Evolutionary conservation across 1,140 invertebrate species (phyloP).

Genomic region (Manduca sexta): DNA sequence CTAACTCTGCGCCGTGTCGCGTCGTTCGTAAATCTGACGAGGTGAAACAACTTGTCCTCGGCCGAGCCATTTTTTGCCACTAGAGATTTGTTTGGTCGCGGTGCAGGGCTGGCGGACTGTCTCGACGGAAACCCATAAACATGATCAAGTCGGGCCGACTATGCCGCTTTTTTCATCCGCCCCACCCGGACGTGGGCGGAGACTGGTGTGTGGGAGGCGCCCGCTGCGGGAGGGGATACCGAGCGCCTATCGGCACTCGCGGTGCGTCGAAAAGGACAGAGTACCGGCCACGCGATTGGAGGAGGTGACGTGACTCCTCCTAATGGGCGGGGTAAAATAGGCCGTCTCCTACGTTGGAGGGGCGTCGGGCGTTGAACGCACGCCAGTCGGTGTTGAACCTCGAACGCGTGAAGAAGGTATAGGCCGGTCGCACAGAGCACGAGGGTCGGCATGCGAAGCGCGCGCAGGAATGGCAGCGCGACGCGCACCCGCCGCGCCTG

Average conservation of each 20-base stretch:
- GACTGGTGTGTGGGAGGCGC: conserved; percentile 24
- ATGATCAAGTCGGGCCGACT: conserved; percentile 53
- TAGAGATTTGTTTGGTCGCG: conserved; percentile 63
- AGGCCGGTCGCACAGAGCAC: conserved; percentile 26
- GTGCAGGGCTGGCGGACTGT: conserved; percentile 48
- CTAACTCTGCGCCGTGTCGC: conserved; percentile 27
- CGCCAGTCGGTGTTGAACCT: conserved; percentile 58
- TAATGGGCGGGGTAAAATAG: conserved; percentile 35
- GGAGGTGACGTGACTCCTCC: conserved; percentile 26
- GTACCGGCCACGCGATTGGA: conserved; percentile 38
- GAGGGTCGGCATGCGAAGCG: conserved; percentile 40
- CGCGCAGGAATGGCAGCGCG: conserved; percentile 57
- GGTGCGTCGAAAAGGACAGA: conserved; percentile 48
- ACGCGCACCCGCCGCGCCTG: conserved; percentile 52
- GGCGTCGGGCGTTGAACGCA: conserved; percentile 44
- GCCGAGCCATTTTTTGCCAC: conserved; percentile 64
- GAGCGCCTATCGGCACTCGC: conserved; percentile 27
- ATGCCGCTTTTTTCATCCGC: conserved; percentile 54
- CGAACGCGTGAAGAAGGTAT: conserved; percentile 42
- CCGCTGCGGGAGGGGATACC: conserved; percentile 34
- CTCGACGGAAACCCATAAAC: conserved; percentile 69
- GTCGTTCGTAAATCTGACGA: conserved; percentile 60
- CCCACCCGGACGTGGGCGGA: conserved; percentile 37
- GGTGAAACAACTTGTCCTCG: conserved; percentile 65
- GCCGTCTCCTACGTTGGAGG: conserved; percentile 58